Evolutionary conservation across 2,797 vertebrate species (phyloP), one percentile per base, ranked within the genome.

Genomic region (Micrastur ruficollis): DNA sequence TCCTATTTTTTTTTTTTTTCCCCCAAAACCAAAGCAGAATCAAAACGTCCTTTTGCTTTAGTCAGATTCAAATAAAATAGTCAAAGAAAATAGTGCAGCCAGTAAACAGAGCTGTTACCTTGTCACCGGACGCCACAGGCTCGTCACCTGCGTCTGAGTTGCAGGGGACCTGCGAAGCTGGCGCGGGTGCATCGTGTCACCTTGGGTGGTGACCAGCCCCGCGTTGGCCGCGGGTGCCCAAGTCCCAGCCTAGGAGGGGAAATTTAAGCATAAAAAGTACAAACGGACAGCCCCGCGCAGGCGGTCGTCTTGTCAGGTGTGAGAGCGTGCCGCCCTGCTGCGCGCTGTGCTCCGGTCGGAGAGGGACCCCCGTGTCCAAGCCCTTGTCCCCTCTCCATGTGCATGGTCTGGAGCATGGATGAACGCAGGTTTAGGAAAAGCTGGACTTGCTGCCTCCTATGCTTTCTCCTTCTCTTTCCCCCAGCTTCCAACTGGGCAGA

Each of bases 31-130:
- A 11, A 62, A 67, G 59, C 79, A 85, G 32, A 92, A 86, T 66
- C 80, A 94, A 96, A 96, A 96, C 93, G 93, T 92, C 95, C 95
- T 95, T 89, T 94, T 75, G 83, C 47, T 94, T 91, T 40, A 59
- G 59, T 73, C 67, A 81, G 72, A 88, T 55, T 27, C 83, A 82
- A 96, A 73, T 78, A 90, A 90, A 92, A 79, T 8, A 79, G 20
- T 46, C 8, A 4, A 89, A 84, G 71, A 90, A 96, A 83, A 82
- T 11, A 42, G 18, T 34, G 26, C 46, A 16, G 81, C 53, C 90
- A 79, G 73, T 68, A 95, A 95, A 84, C 88, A 93, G 75, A 68
- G 62, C 26, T 83, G 59, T 36, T 81, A 32, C 34, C 29, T 46
- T 52, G 46, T 20, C 8, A 2, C 29, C 50, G 89, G 47, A 14